A percentile compares a stretch with the other conserved stretches of the same genome.
Evolutionary conservation across 2,113 vertebrate species (phyloP).

Genomic region (Antennarius striatus): DNA sequence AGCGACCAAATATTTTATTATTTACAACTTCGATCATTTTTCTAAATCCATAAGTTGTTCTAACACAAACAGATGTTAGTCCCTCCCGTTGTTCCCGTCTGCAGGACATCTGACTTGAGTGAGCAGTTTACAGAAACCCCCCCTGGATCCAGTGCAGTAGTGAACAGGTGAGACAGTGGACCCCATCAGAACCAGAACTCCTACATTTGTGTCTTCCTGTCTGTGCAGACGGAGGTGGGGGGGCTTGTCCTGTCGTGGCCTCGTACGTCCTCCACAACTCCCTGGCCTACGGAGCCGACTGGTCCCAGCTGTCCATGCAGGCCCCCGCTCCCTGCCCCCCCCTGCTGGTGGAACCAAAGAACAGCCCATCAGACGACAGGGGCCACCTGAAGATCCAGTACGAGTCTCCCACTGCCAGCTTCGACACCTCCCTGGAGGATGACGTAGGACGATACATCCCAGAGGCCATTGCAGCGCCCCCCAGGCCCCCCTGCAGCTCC

Average conservation of each 20-base stretch:
- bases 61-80: too few relatives aligned
- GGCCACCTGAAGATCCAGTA: conserved; percentile 82
- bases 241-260: conserved; percentile 75
- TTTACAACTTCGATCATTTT: too few relatives aligned
- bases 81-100: too few relatives aligned
- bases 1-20: too few relatives aligned
- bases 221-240: conserved; percentile 75
- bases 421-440: conserved; percentile 79
- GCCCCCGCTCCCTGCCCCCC: conserved; percentile 44
- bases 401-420: conserved; percentile 82
- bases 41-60: too few relatives aligned
- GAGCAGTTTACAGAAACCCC: too few relatives aligned
- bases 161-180: too few relatives aligned
- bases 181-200: too few relatives aligned
- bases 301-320: conserved; percentile 83
- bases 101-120: too few relatives aligned
- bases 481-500: background rate
- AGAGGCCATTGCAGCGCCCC: conserved; percentile 6
- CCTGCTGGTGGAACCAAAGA: conserved; percentile 19
- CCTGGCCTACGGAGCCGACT: conserved; percentile 92
- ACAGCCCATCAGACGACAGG: conserved; percentile 25
- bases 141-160: too few relatives aligned
- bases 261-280: conserved; percentile 88
- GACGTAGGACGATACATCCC: conserved; percentile 69
- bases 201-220: background rate